phyloP scores from a whole-genome alignment of 2,888 invertebrate species.

The Deilephila elpenor region DNA sequence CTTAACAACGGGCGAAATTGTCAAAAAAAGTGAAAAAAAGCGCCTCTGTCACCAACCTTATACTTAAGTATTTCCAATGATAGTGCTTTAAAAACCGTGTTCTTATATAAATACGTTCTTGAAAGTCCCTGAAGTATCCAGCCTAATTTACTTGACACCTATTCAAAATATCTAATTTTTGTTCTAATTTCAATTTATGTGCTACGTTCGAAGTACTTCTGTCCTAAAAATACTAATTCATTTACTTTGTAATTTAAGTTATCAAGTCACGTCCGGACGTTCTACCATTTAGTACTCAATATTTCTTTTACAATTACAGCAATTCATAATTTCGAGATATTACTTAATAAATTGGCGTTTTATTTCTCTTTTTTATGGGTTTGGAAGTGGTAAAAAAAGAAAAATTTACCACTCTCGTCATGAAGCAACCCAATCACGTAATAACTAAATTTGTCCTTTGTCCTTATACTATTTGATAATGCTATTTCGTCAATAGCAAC shows the following conservation, averaged over 20 bases:
- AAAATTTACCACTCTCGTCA: too few relatives aligned
- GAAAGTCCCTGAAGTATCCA: too few relatives aligned
- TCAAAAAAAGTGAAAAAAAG: too few relatives aligned
- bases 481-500: too few relatives aligned
- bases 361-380: background rate
- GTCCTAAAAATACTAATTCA: conserved; percentile 33
- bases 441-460: too few relatives aligned
- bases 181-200: background rate
- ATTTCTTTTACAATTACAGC: conserved; percentile 56
- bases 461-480: too few relatives aligned
- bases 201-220: background rate
- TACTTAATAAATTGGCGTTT: conserved; percentile 61
- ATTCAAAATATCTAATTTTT: background rate
- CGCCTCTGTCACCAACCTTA: too few relatives aligned
- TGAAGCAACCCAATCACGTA: too few relatives aligned
- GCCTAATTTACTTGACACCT: background rate
- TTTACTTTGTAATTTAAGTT: conserved; percentile 48
- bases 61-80: too few relatives aligned
- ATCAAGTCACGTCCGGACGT: conserved; percentile 52
- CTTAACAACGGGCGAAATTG: too few relatives aligned
- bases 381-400: background rate
- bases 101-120: too few relatives aligned
- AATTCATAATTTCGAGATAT: conserved; percentile 47
- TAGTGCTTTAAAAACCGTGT: too few relatives aligned
- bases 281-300: conserved; percentile 50